Evolutionary conservation across 2,888 invertebrate species (phyloP).

Genomic region (Eupithecia inturbata): DNA sequence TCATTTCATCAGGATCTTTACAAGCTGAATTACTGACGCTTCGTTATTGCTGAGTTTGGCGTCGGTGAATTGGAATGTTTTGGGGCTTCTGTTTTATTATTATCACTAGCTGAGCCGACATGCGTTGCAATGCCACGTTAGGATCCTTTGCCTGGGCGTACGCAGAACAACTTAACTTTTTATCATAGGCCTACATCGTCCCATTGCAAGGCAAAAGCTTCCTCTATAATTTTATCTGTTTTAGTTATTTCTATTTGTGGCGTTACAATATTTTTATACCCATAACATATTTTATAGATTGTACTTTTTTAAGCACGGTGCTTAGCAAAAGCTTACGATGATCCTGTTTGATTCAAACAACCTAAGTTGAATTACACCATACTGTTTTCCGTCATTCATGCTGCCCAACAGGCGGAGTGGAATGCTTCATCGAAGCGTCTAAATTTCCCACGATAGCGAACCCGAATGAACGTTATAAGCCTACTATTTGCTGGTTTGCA

Average conservation of each 20-base stretch:
- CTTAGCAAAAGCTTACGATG: not conserved
- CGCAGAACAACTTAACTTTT: not conserved
- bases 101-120: not conserved
- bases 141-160: not conserved
- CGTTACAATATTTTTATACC: not conserved
- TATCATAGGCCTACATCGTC: not conserved
- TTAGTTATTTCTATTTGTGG: not conserved
- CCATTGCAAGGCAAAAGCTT: not conserved
- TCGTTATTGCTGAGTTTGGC: conserved; percentile 28
- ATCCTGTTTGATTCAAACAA: not conserved
- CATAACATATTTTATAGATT: not conserved
- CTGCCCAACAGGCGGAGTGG: conserved; percentile 10
- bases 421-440: conserved; percentile 58
- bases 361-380: conserved; percentile 7
- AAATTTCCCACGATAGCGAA: conserved; percentile 74
- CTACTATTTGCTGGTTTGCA: conserved; percentile 80
- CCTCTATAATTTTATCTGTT: not conserved
- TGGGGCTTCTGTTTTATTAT: not conserved
- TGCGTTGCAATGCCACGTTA: not conserved
- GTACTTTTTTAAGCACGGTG: not conserved
- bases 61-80: conserved; percentile 11
- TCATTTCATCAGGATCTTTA: conserved; percentile 75
- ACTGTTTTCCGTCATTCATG: not conserved
- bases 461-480: conserved; percentile 63
- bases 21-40: conserved; percentile 59